Conservation (phyloP, 2,888 invertebrate genomes). For the Drosophila kanekoi region DNA sequence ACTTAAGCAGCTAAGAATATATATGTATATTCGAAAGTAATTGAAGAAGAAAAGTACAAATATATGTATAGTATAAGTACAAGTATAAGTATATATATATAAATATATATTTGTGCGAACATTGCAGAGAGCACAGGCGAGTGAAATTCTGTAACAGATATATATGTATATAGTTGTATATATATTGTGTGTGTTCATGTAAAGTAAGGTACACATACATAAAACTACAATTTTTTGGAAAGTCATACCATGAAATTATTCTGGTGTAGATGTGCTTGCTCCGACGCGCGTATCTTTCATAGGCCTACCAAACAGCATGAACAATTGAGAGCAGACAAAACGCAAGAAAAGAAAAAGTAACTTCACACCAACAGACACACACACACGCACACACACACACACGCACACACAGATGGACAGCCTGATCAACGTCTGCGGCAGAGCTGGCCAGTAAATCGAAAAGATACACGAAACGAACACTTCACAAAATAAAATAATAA, state of each 20-base stretch:
- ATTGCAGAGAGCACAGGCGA: not conserved
- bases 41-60: constrained; percentile 13
- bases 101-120: not conserved
- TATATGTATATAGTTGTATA: not conserved
- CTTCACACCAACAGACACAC: constrained; percentile 71
- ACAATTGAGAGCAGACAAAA: constrained; percentile 76
- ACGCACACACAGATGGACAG: constrained; percentile 24
- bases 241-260: constrained; percentile 75
- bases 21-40: constrained; percentile 54
- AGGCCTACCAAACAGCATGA: constrained; percentile 70
- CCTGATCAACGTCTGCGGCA: constrained; percentile 37
- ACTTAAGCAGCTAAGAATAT: constrained; percentile 4
- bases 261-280: constrained; percentile 51
- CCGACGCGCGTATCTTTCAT: constrained; percentile 60
- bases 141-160: constrained; percentile 30
- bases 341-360: constrained; percentile 77
- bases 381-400: constrained; percentile 26
- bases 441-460: constrained; percentile 70
- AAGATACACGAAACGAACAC: constrained; percentile 71
- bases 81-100: not conserved
- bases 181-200: not conserved
- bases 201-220: not conserved
- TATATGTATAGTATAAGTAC: not conserved
- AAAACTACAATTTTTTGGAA: constrained; percentile 51
- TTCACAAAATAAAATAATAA: constrained; percentile 74